Conservation (phyloP, 2,797 vertebrate species). For the Silurus aristotelis region DNA sequence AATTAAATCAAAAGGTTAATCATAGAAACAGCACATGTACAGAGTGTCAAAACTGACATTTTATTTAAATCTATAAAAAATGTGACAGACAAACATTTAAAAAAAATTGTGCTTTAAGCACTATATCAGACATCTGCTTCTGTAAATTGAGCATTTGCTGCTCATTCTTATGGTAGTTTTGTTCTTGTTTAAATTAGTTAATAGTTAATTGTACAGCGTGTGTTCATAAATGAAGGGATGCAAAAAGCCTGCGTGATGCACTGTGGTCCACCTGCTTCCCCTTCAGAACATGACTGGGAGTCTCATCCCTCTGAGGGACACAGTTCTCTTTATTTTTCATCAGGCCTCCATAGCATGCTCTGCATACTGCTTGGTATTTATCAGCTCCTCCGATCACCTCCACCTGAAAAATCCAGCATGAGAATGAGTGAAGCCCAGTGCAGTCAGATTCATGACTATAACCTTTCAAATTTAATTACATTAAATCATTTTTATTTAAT, state of each 20-base stretch:
- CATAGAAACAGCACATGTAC: neutral
- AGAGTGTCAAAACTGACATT: neutral
- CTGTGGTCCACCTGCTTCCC: constrained; percentile 53
- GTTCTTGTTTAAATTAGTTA: neutral
- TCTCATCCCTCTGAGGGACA: constrained; percentile 60
- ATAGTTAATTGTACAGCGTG: neutral
- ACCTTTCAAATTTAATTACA: neutral
- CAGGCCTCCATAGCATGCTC: constrained; percentile 82
- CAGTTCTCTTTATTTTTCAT: constrained; percentile 83
- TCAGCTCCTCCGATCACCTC: constrained; percentile 95
- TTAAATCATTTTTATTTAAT: no score
- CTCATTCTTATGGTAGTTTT: neutral
- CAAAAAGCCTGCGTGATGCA: constrained; percentile 73
- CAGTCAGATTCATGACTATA: neutral
- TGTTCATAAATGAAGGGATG: constrained; percentile 66
- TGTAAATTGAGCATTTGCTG: neutral
- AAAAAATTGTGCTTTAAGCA: neutral
- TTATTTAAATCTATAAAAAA: neutral
- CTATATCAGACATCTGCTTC: neutral
- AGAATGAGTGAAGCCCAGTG: neutral
- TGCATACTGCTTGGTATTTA: constrained; percentile 91
- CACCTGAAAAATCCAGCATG: constrained; percentile 72
- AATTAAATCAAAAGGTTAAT: neutral
- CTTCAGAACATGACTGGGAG: constrained; percentile 40
- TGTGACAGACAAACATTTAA: neutral